Conservation (phyloP, 1,140 invertebrate genomes). For the Berghia stephanieae region DNA sequence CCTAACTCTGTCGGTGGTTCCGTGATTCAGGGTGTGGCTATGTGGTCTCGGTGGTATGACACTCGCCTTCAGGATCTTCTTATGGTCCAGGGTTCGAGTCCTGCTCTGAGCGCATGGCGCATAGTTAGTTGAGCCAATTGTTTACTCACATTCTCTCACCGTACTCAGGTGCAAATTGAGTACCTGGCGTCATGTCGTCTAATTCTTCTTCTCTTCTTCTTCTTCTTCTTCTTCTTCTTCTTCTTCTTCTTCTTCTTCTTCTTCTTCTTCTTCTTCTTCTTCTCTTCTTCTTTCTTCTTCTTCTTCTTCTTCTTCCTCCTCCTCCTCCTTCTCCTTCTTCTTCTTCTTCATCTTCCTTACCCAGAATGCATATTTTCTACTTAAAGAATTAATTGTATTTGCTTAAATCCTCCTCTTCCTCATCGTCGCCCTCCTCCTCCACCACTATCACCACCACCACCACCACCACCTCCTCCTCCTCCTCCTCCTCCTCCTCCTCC, state of each 20-base stretch:
- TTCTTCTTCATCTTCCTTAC: not conserved
- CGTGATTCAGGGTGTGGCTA: no score
- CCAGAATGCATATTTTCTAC: not conserved
- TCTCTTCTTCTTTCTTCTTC: not conserved
- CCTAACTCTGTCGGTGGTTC: not conserved
- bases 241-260: slow-evolving; percentile 18
- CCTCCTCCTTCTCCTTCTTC: not conserved
- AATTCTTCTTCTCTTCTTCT: not conserved
- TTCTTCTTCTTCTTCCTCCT: slow-evolving; percentile 10
- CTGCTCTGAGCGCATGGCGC: no score
- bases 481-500: no score
- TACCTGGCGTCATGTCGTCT: not conserved
- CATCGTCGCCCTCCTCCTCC: not conserved
- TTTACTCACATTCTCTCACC: no score
- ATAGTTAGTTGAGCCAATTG: no score
- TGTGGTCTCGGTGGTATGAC: no score
- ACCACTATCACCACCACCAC: not conserved
- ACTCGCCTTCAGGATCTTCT: no score
- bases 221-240: not conserved
- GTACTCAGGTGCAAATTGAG: no score
- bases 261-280: not conserved
- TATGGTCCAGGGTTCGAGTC: no score
- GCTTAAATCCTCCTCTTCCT: not conserved
- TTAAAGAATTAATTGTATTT: not conserved
- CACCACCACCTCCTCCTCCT: not conserved